Conservation (phyloP, 2,888 invertebrate genomes). For the Nemurella pictetii region DNA sequence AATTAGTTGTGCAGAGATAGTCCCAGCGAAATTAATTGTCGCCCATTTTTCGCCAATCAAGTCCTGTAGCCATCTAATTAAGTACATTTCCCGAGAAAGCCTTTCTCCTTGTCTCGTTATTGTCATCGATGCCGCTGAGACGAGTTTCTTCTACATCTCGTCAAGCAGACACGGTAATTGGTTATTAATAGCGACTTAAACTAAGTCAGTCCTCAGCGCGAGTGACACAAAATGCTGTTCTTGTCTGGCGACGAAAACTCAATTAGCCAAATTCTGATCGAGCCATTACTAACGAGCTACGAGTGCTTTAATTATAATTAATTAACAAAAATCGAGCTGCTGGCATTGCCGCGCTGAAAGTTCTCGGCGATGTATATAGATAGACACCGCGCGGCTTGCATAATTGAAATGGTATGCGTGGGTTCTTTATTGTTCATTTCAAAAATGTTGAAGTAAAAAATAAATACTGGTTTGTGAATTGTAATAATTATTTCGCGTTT, state of each 20-base stretch:
- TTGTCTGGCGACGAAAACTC: neutral
- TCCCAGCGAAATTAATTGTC: neutral
- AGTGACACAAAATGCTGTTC: neutral
- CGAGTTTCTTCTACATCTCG: neutral
- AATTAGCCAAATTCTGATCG: neutral
- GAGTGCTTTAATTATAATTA: neutral
- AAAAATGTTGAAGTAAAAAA: neutral
- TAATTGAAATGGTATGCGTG: neutral
- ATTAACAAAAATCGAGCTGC: neutral
- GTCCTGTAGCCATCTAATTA: neutral
- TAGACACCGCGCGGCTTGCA: neutral
- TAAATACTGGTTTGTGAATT: neutral
- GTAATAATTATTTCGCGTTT: neutral
- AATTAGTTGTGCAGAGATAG: neutral
- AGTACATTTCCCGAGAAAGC: neutral
- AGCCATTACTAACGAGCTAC: neutral
- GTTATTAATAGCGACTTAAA: neutral
- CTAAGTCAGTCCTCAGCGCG: neutral
- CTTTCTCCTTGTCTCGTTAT: neutral
- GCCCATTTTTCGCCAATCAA: neutral
- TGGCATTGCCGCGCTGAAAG: neutral
- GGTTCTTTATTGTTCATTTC: neutral
- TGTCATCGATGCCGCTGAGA: neutral
- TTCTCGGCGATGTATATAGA: neutral
- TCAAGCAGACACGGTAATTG: neutral